Evolutionary conservation across 2,797 vertebrate species (phyloP).

Genomic region (Buceros bicornis): DNA sequence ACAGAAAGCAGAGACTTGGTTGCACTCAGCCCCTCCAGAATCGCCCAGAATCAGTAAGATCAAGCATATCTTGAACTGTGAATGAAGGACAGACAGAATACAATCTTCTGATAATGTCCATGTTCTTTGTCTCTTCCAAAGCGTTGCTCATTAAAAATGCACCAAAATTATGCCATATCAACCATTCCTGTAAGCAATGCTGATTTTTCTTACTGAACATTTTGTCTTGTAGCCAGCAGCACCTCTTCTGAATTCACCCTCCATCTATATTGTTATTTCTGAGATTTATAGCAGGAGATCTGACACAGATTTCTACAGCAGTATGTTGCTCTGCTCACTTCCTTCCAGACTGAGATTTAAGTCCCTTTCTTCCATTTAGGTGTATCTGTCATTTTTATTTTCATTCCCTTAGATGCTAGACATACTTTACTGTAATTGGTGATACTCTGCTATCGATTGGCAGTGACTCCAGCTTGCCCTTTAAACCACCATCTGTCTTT

Average conservation of each 20-base stretch:
- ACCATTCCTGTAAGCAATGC: neutral
- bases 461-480: neutral
- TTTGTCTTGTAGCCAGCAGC: neutral
- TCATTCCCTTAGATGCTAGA: neutral
- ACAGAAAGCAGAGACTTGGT: neutral
- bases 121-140: neutral
- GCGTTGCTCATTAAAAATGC: neutral
- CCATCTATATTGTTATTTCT: neutral
- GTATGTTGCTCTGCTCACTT: neutral
- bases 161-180: neutral
- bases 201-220: neutral
- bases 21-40: neutral
- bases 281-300: constrained; percentile 34
- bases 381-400: constrained; percentile 16
- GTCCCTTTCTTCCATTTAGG: neutral
- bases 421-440: neutral
- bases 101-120: neutral
- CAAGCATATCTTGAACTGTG: neutral
- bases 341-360: neutral
- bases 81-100: neutral
- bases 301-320: constrained; percentile 10
- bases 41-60: neutral
- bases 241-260: constrained; percentile 3
- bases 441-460: neutral
- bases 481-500: constrained; percentile 35